Evolutionary conservation across 2,797 vertebrate genomes (phyloP).

Genomic region (Gymnoscopelus braueri): DNA sequence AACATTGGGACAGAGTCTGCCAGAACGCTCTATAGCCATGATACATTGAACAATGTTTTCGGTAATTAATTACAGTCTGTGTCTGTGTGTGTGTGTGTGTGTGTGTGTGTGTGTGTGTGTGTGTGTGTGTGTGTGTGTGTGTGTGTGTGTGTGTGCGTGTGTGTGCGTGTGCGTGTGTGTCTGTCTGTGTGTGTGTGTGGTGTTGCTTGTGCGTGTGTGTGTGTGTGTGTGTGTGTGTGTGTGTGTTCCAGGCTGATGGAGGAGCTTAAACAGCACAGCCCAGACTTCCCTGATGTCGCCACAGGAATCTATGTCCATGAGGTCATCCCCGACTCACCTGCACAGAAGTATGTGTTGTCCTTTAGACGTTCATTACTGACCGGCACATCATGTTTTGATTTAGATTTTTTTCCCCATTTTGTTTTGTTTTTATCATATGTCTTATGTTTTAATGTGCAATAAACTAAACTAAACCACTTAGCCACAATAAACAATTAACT

Average conservation of each 20-base stretch:
- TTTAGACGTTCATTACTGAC: background rate
- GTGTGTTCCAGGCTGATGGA: slow-evolving; percentile 84
- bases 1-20: too few relatives aligned
- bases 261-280: slow-evolving; percentile 87
- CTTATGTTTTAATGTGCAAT: too few relatives aligned
- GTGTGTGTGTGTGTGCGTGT: background rate
- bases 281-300: slow-evolving; percentile 89
- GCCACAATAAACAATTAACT: too few relatives aligned
- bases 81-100: background rate
- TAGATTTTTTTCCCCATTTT: too few relatives aligned
- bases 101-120: too few relatives aligned
- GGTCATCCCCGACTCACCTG: slow-evolving; percentile 90
- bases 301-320: slow-evolving; percentile 93
- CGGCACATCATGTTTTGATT: too few relatives aligned
- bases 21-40: too few relatives aligned
- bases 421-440: too few relatives aligned
- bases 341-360: slow-evolving; percentile 84
- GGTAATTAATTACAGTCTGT: background rate
- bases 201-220: slow-evolving; percentile 25
- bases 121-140: too few relatives aligned
- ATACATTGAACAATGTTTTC: too few relatives aligned
- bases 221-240: background rate
- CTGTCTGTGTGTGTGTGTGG: background rate
- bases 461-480: too few relatives aligned
- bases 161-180: slow-evolving; percentile 6